Evolutionary conservation across 1,140 invertebrate genomes (phyloP), one percentile per base, ranked within the genome.

Genomic region (Solenopsis invicta): DNA sequence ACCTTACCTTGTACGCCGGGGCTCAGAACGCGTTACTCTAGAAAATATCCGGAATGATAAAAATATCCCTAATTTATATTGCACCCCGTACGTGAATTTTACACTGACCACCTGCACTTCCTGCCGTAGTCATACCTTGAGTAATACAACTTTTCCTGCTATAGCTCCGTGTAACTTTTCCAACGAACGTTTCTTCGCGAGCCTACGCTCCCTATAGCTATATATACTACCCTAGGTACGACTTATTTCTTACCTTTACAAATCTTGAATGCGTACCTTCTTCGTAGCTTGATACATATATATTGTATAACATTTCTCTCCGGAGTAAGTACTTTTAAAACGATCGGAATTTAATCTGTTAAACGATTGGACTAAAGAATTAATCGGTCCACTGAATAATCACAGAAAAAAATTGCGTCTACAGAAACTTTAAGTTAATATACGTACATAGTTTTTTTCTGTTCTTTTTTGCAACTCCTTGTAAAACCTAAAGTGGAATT

Each of bases 51-150:
- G 54, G 69, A 4, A 50, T 74, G 80, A 84, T 84, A 84, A 84
- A 84, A 84, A 84, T 84, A 84, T 75, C 69, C 12, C n/a, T 75
- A 82, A 84, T 84, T 74, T 75, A 84, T 84, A 61, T 84, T 84
- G 80, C 80, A 84, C 80, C 67, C 69, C 69, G 29, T 10, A 74
- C 24, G 54, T 62, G 24, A 84, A 84, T 84, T 84, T 75, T 84
- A 75, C 34, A 61, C 54, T 4, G 54, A 24, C 41, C 69, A 62
- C 80, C 54, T 72, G 41, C 24, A 45, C 69, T 84, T 84, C 69
- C 80, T 75, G 29, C 34, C 37, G 78, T 34, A 59, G 34, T 24
- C 59, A 21, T 81, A 41, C 21, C 67, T 82, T 82, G 67, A 82
- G 67, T 48, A 56, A 69, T n/a, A 18, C 67, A 61, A 18, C 69